These are phyloP conservation scores for Heliconius eleuchia DNA, from an alignment of 1,140 invertebrate genomes.

Conservation along the genomic window DNA sequence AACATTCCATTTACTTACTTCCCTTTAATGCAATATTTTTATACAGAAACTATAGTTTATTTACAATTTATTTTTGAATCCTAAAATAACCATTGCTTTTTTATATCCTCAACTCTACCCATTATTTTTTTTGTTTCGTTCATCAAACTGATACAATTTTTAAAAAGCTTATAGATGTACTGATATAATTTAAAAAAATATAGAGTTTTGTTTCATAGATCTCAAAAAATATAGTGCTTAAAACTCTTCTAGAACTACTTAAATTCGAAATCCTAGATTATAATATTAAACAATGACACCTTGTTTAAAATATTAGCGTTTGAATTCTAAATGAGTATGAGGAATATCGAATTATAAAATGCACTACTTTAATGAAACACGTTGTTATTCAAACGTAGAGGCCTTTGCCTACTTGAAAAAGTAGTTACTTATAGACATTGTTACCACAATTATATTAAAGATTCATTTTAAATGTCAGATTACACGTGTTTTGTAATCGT, in stretches of 20 bases:
- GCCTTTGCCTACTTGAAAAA: slow-evolving; percentile 6
- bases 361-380: background rate
- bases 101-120: background rate
- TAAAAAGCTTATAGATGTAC: background rate
- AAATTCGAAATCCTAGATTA: slow-evolving; percentile 11
- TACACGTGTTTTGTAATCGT: slow-evolving; percentile 10
- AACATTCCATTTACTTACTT: background rate
- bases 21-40: background rate
- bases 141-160: background rate
- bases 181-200: background rate
- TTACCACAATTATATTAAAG: background rate
- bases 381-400: slow-evolving; percentile 6
- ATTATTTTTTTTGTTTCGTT: background rate
- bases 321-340: background rate
- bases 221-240: slow-evolving; percentile 14
- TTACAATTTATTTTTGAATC: background rate
- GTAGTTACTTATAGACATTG: slow-evolving; percentile 3
- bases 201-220: slow-evolving; percentile 16
- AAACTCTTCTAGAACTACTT: slow-evolving; percentile 19
- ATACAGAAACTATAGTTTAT: background rate
- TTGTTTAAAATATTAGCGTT: slow-evolving; percentile 13
- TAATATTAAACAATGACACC: slow-evolving; percentile 7
- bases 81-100: background rate
- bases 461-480: background rate
- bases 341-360: background rate